Base-by-base conservation (phyloP, 2,888 invertebrate genomes). In the Plusia festucae region DNA sequence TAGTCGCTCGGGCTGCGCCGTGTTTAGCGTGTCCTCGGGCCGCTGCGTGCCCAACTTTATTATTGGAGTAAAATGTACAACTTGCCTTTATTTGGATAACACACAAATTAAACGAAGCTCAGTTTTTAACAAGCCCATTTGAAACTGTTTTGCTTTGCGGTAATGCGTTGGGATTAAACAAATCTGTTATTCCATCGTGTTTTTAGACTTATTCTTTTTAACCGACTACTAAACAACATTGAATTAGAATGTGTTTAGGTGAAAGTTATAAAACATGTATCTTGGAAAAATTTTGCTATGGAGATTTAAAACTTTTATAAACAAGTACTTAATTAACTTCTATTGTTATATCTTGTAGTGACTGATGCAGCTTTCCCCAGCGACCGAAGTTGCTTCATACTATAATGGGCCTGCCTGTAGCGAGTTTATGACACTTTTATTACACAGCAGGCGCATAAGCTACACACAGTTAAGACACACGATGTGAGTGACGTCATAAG, bases 1-100 rank as follows among this genome's bases (percentile, higher is more conserved):
- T 70, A 64, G 76, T 58, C 58, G 63, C 69, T 51, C 30, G 27
- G 13, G 20, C 27, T 15, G 11, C 22, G 11, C 15, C 44, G 40
- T n/a, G 30, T 22, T 34, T n/a, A 40, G 30, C 18, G 51, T 40
- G 40, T 53, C 4, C 20, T 3, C 9, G 30, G n/a, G 24, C 32
- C 15, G 34, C 22, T 16, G 54, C 22, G 34, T 22, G 34, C 34
- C 18, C 18, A 13, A 46, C 46, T 46, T 57, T 57, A 27, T 27
- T 22, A 24, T 46, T 24, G 13, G 24, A 20, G 16, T 27, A 22
- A 9, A 24, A 67, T 34, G 46, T 27, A 6, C 8, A 30, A 0
- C 2, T 44, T 20, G 58, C 55, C n/a, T 55, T 55, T 55, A 52
- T 49, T 20, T 20, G 46, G 9, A 13, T 49, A 9, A 20, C 20